Evolutionary conservation across 2,113 vertebrate species (phyloP).

Genomic region (Pterocles gutturalis): DNA sequence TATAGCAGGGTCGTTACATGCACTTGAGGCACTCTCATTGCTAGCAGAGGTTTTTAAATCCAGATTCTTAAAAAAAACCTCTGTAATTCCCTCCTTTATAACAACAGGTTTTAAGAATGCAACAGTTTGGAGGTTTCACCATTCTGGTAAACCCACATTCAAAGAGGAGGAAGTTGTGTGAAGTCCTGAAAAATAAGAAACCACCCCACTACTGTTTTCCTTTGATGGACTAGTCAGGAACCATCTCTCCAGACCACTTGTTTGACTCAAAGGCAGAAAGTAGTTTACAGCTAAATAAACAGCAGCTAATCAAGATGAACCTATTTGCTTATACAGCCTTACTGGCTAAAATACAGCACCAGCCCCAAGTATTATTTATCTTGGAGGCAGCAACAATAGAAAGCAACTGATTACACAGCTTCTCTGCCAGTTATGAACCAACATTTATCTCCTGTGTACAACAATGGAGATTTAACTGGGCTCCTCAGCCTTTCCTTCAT

Average conservation of each 20-base stretch:
- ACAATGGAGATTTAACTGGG: background rate
- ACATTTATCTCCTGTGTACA: background rate
- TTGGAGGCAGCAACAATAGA: conserved; percentile 31
- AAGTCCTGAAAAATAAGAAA: conserved; percentile 3
- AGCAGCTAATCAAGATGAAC: conserved; percentile 34
- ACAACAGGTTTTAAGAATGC: background rate
- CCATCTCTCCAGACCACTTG: background rate
- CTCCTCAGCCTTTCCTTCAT: background rate
- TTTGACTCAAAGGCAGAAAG: conserved; percentile 36
- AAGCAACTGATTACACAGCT: conserved; percentile 10
- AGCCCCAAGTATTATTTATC: background rate
- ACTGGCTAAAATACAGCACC: background rate
- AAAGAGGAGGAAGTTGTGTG: conserved; percentile 19
- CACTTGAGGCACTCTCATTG: background rate
- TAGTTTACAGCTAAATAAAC: background rate
- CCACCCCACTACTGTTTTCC: background rate
- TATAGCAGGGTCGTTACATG: background rate
- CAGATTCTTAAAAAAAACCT: conserved; percentile 18
- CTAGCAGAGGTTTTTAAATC: background rate
- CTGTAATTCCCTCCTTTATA: background rate
- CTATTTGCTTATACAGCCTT: conserved; percentile 5
- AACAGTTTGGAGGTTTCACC: background rate
- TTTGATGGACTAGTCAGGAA: conserved; percentile 14
- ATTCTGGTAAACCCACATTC: conserved; percentile 15
- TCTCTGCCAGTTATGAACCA: background rate